phyloP scores from a whole-genome alignment of 1,140 invertebrate species.

The Apocrypta bakeri region DNA sequence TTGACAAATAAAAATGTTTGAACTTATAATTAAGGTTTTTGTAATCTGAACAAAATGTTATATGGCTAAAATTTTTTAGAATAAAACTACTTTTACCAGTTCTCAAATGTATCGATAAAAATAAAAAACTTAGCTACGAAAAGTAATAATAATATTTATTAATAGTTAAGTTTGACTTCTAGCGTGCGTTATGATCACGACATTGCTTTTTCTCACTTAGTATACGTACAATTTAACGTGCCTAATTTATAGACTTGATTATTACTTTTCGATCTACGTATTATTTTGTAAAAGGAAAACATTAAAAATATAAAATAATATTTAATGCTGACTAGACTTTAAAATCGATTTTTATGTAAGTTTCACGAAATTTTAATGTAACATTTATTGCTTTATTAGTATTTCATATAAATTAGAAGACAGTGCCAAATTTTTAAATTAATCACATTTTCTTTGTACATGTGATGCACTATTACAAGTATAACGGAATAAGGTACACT shows the following conservation, averaged over 20 bases:
- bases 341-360: not conserved
- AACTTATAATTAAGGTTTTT: not conserved
- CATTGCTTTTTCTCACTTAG: constrained; percentile 7
- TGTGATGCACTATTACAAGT: constrained; percentile 19
- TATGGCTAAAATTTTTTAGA: not conserved
- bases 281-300: not conserved
- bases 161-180: constrained; percentile 59
- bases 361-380: not conserved
- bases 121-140: constrained; percentile 50
- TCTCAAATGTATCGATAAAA: constrained; percentile 17
- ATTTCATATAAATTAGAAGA: constrained; percentile 22
- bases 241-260: constrained; percentile 49
- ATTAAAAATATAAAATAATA: not conserved
- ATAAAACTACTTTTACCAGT: constrained; percentile 24
- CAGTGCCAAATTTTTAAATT: constrained; percentile 38
- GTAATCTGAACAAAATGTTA: not conserved
- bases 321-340: constrained; percentile 5
- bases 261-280: not conserved
- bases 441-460: constrained; percentile 6
- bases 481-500: not conserved
- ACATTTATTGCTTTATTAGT: not conserved
- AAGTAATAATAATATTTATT: constrained; percentile 58
- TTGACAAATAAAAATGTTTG: not conserved
- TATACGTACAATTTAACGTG: constrained; percentile 45
- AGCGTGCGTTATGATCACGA: not conserved